Base-by-base conservation (phyloP, 2,888 invertebrate species). In the Nowickia ferox region DNA sequence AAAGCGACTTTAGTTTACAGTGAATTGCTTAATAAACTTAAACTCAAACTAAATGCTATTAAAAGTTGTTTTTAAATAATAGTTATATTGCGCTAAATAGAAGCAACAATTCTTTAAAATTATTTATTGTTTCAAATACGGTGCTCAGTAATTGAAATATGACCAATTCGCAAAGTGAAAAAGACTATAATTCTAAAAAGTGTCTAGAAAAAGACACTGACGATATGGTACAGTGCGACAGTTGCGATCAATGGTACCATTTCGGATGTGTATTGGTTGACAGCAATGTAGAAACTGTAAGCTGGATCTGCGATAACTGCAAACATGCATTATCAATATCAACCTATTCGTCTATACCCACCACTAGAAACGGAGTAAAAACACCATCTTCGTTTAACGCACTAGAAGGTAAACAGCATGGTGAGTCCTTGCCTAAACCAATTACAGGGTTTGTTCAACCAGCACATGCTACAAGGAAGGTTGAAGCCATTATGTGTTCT, bases 161-260 rank as follows among this genome's bases (percentile, higher is more conserved):
- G n/a, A n/a, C n/a, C n/a, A n/a, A n/a, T n/a, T n/a, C n/a, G n/a
- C n/a, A n/a, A n/a, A n/a, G n/a, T n/a, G n/a, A n/a, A n/a, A n/a
- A n/a, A n/a, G n/a, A 53, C 1, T 9, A 69, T 8, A 71, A 57
- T 22, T 71, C 44, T 4, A 57, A 71, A 57, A 71, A 44, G 2
- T 57, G 71, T n/a, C 11, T 5, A 8, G 44, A n/a, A 22, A 57
- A 44, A 44, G 71, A 71, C 15, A 71, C 71, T 0, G 57, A 71
- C 9, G 57, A 71, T 1, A 71, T 71, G 71, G 71, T 57, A 30
- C 71, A 71, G 10, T 44, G 71, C 11, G 71, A 71, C n/a, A 5
- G 9, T 1, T 71, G 57, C 44, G 57, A 71, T 22, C 71, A 71
- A 57, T 71, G 66, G 66, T 69, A 51, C 17, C 68, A 68, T 15